Evolutionary conservation across 2,888 invertebrate species (phyloP).

Genomic region (Scaptomyza caliginosa): DNA sequence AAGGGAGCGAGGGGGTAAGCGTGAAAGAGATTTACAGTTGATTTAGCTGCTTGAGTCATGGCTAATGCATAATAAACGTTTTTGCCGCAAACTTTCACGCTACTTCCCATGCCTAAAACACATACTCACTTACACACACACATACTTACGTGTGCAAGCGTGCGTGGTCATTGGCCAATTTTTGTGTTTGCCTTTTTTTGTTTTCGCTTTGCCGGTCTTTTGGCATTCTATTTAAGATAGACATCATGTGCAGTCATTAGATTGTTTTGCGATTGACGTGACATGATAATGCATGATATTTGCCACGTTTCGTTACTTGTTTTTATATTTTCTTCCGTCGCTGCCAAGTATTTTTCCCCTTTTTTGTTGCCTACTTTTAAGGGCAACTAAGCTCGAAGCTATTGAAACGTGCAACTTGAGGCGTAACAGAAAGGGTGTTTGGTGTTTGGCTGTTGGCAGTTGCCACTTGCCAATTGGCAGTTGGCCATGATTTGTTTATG

Average conservation of each 20-base stretch:
- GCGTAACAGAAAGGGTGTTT: background rate
- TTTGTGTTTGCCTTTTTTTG: slow-evolving; percentile 13
- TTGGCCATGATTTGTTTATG: slow-evolving; percentile 68
- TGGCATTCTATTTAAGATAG: slow-evolving; percentile 77
- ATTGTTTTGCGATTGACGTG: slow-evolving; percentile 81
- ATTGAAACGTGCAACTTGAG: slow-evolving; percentile 45
- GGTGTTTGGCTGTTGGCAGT: slow-evolving; percentile 28
- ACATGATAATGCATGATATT: slow-evolving; percentile 80
- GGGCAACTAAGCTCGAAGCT: slow-evolving; percentile 15
- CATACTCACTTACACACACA: slow-evolving; percentile 9
- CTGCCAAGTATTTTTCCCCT: slow-evolving; percentile 1
- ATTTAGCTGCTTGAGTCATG: slow-evolving; percentile 70
- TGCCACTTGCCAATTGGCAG: slow-evolving; percentile 26
- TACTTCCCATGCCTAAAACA: slow-evolving; percentile 40
- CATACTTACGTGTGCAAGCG: slow-evolving; percentile 14
- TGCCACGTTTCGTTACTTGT: slow-evolving; percentile 18
- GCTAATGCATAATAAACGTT: slow-evolving; percentile 77
- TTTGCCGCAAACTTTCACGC: slow-evolving; percentile 65
- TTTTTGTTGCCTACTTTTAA: slow-evolving; percentile 41
- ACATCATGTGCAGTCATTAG: slow-evolving; percentile 81
- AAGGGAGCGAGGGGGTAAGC: background rate
- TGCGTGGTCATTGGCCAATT: slow-evolving; percentile 42
- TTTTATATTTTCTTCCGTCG: slow-evolving; percentile 11
- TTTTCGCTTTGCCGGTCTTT: slow-evolving; percentile 30
- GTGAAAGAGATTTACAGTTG: slow-evolving; percentile 70